Evolutionary conservation across 1,140 invertebrate species (phyloP), one percentile per base, ranked within the genome.

Genomic region (Sycobia sp.): DNA sequence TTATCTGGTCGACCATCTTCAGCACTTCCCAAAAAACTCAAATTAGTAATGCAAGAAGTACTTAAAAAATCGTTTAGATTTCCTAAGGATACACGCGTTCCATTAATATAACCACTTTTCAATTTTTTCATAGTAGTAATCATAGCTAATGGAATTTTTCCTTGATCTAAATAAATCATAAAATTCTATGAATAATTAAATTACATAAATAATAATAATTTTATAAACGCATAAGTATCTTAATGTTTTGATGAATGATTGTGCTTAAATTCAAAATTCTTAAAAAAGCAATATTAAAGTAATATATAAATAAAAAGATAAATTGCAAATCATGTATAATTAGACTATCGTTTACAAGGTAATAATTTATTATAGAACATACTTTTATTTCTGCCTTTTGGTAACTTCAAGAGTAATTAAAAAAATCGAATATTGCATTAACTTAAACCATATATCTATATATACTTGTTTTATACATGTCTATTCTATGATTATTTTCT

Each of bases 31-130:
- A 98, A 80, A 75, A 99, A 98, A 78, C 92, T 97, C 29, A 99
- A 83, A 81, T 96, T 96, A 0, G 95, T 97, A 20, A 98, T 92
- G 71, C 95, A 97, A 3, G 96, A 98, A 0, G 96, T 99, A 66
- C 89, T 97, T 13, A 97, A 79, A 78, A 98, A 99, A 67, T 98
- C 95, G 62, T 89, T 90, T 11, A 98, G 79, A 78, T 90, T 90
- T 38, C 96, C 96, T 20, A 98, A 80, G 59, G 94, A 94, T 0
- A 98, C 95, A 76, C 96, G 90, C 16, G 97, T 98, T 25, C 96
- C 97, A 78, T 97, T 97, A 43, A 99, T 97, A 75, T 99, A 99
- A 23, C 97, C 97, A 69, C 95, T 98, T 80, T 97, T 97, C 2
- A 99, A 82, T 81, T 99, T 99, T 75, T 97, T 96, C 85, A 99